These are phyloP conservation scores for Linurgus olivaceus DNA, from an alignment of 2,797 vertebrate species.

Conservation along the genomic window DNA sequence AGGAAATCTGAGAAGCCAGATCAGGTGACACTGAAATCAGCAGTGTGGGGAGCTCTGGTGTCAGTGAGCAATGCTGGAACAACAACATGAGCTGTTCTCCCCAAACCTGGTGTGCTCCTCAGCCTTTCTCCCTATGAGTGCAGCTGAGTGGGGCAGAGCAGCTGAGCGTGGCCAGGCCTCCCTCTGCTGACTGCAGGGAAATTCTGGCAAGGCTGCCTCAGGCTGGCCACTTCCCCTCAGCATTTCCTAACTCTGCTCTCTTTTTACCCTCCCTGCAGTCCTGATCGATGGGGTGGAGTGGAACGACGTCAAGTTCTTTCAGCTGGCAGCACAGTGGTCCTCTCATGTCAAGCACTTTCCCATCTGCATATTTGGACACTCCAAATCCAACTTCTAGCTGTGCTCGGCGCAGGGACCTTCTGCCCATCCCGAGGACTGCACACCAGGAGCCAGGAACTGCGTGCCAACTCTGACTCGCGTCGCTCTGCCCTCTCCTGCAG, in stretches of 20 bases:
- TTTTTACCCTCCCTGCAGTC: conserved; percentile 76
- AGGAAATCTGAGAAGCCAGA: not conserved
- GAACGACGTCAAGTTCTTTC: conserved; percentile 99
- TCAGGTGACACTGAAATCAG: not conserved
- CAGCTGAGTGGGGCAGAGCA: not conserved
- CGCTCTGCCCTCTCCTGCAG: conserved; percentile 47
- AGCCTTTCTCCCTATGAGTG: not conserved
- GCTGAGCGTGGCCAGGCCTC: not conserved
- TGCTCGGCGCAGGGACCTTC: not conserved
- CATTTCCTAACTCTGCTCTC: not conserved
- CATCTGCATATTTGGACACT: conserved; percentile 94
- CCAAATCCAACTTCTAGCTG: conserved; percentile 87
- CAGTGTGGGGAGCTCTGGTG: not conserved
- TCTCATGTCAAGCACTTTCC: conserved; percentile 98
- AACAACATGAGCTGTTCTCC: not conserved
- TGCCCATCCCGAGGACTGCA: conserved; percentile 5
- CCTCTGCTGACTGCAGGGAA: not conserved
- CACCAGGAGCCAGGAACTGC: conserved; percentile 60
- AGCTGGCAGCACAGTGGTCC: conserved; percentile 97
- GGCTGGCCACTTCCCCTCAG: not conserved
- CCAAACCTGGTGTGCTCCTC: not conserved
- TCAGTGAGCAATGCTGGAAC: not conserved
- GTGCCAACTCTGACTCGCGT: conserved; percentile 62
- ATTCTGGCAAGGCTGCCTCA: not conserved
- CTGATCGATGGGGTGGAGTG: conserved; percentile 95